Base-by-base conservation (phyloP, 1,140 invertebrate species). In the Drosophila aff. region DNA sequence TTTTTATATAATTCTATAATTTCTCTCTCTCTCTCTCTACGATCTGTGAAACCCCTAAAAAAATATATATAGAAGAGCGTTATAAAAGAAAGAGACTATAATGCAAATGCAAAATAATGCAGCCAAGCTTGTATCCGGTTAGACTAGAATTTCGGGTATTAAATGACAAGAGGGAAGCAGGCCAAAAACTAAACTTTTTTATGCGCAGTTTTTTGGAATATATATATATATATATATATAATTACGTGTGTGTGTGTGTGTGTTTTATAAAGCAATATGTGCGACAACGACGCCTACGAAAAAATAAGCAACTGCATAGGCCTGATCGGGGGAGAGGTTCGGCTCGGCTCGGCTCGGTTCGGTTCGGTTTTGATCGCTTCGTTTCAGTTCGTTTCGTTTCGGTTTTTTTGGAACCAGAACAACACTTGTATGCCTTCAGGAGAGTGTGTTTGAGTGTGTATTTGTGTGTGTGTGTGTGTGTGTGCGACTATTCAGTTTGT, bases 101-200 rank as follows among this genome's bases (percentile, higher is more conserved):
- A 60, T 73, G 74, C 71, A 60, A 90, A 85, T 89, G 85, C 79
- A 90, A 90, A 90, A 90, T 90, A 92, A 92, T 91, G 90, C 90
- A 92, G 57, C 86, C 90, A 90, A 90, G 85, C 90, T 83, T 90
- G 69, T 82, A 92, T 92, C 90, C 90, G 90, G 90, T 90, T 90
- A 81, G 80, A 86, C 90, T 92, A 92, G 90, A 91, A 92, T 92
- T 92, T 92, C 84, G 89, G 84, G 82, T 91, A 91, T 91, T 89
- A 90, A 89, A 91, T 91, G 76, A 91, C 86, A 91, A 91, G 40
- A 18, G 57, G 80, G 68, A 69, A 82, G 68, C 73, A 73, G 81
- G 72, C 76, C 80, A 72, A 68, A 66, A 69, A 84, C 81, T 81
- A 84, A 89, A 68, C 74, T 81, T 67, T 74, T 62, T 53, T 60